Base-by-base conservation (phyloP, 1,140 invertebrate species). In the Drosophila persimilis region DNA sequence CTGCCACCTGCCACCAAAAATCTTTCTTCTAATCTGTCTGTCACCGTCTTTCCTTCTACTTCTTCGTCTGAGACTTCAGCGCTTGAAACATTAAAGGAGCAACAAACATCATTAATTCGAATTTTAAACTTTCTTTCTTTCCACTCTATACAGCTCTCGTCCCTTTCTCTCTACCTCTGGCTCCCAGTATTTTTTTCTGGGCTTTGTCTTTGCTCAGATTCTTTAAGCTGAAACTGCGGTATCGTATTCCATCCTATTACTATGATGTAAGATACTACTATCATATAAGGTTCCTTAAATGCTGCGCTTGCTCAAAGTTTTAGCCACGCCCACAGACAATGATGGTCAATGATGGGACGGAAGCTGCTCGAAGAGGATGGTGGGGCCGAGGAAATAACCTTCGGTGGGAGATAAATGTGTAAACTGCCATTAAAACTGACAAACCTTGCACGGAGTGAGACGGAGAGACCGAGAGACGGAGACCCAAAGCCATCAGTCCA, bases 371-470 rank as follows among this genome's bases (percentile, higher is more conserved):
- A 26, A 6, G 24, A 26, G 24, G 4, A 5, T 26, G 24, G 24
- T 5, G 24, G 11, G 45, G 7, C 6, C 7, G 7, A 29, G 26
- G 26, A 29, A 6, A 6, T 1, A 6, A 29, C 6, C 6, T 29
- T 29, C 6, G 6, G 7, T 29, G 29, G 29, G 8, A 62, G 60
- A 52, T 39, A 66, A 76, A 76, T 72, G 79, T 80, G 72, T 62
- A 79, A 84, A 84, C 72, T 86, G 77, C 51, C 69, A 77, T 86
- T 88, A 81, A 77, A 79, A 86, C 60, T 74, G 73, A 65, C 15
- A 15, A 15, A 15, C 81, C 58, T 78, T 79, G 71, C 71, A 79
- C 53, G 44, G 17, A 17, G 17, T 17, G 17, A 17, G 17, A 17
- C 20, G 22, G 35, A 26, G 43, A 22, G 17, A 17, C 20, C 17